Evolutionary conservation across 1,140 invertebrate genomes (phyloP), one percentile per base, ranked within the genome.

Genomic region (Tribolium madens): DNA sequence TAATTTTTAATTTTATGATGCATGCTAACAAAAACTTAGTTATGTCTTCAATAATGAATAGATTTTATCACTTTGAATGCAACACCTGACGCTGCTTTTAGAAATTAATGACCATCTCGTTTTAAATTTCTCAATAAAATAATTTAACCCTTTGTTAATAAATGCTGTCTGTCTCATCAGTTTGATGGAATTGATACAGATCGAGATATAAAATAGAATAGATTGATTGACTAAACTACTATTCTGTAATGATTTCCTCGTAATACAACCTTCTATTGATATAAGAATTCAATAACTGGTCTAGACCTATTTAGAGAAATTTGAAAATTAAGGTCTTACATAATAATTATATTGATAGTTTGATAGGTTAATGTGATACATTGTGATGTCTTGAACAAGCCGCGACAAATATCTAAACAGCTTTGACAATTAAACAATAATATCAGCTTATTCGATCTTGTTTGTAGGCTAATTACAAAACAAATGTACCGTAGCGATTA

Each of bases 401-500:
- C 7, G 17, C 53, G 53, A 60, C 53, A 60, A 60, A 60, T 26
- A 60, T 26, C 53, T 60, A 60, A 53, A 15, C 57, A 10, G 21
- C 57, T 31, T 26, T 33, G 57, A 64, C 57, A 64, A 64, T 33
- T 31, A 64, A 33, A 64, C 26, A 64, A 64, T 64, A 64, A 64
- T 64, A 64, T 64, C 57, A 64, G 21, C 10, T 33, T 33, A 7
- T 64, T 64, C 26, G 57, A 64, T 64, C 57, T 64, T 13, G 57
- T 33, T 64, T 33, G 26, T 64, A 64, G 57, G 18, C 76, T 79
- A 81, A 78, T 81, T 81, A 79, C 69, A 73, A 78, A 76, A 77
- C 69, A 81, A 79, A 79, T 79, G 78, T 78, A 75, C 57, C 78
- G 76, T 76, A 46, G 42, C 78, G 52, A 69, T 76, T 76, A 76